phyloP scores from a whole-genome alignment of 2,888 invertebrate genomes.

The Pollenia amentaria region DNA sequence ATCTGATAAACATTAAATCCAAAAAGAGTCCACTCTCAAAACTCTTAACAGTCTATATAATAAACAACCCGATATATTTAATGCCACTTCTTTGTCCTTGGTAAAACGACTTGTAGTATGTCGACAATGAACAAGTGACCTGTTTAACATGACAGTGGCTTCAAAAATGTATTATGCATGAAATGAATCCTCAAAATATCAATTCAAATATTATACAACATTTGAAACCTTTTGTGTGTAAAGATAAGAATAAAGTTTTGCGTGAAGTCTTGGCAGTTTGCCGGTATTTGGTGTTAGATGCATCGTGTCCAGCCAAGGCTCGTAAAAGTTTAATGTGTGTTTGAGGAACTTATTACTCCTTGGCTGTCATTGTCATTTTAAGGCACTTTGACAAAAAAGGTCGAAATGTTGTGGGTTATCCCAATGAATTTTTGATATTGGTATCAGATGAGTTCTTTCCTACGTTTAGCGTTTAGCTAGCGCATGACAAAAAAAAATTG shows the following conservation, averaged over 20 bases:
- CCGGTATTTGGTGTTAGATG: conserved; percentile 91
- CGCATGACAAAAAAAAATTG: too few relatives aligned
- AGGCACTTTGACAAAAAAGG: too few relatives aligned
- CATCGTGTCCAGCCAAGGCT: too few relatives aligned
- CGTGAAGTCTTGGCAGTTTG: conserved; percentile 88
- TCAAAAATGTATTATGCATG: conserved; percentile 91
- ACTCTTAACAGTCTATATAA: conserved; percentile 83
- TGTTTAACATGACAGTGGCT: conserved; percentile 88
- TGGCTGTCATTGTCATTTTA: too few relatives aligned
- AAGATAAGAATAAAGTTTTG: conserved; percentile 83
- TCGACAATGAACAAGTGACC: conserved; percentile 85
- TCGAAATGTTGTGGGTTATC: too few relatives aligned
- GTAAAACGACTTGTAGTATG: conserved; percentile 77
- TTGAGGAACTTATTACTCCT: too few relatives aligned
- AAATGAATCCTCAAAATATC: conserved; percentile 91
- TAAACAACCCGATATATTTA: conserved; percentile 93
- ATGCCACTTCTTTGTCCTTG: conserved; percentile 87
- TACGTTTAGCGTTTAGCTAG: too few relatives aligned
- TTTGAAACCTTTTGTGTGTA: conserved; percentile 86
- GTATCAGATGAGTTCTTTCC: too few relatives aligned
- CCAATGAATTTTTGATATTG: too few relatives aligned
- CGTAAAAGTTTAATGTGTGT: too few relatives aligned
- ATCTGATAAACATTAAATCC: too few relatives aligned
- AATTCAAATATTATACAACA: conserved; percentile 87
- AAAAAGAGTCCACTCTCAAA: conserved; percentile 78